Conservation (phyloP, 1,140 invertebrate species). For the Drosophila albomicans region DNA sequence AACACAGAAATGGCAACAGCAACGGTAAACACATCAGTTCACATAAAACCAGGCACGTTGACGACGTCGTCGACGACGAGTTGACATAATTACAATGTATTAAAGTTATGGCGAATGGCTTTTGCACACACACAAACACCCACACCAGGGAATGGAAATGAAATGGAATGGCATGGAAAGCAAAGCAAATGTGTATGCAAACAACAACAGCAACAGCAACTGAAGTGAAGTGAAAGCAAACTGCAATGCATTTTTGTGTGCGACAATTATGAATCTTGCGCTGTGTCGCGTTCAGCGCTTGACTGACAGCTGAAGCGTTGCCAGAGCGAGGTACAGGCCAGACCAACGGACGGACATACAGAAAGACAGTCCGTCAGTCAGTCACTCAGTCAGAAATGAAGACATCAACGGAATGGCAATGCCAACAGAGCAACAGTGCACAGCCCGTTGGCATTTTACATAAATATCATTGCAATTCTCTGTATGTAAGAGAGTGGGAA, state of each 20-base stretch:
- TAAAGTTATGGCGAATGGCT: constrained; percentile 66
- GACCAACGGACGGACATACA: constrained; percentile 10
- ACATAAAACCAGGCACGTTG: constrained; percentile 1
- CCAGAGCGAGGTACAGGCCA: constrained; percentile 39
- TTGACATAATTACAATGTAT: constrained; percentile 80
- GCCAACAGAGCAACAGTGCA: constrained; percentile 15
- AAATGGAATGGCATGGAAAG: constrained; percentile 7
- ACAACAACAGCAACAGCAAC: constrained; percentile 9
- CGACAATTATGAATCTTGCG: constrained; percentile 80
- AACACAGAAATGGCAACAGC: constrained; percentile 13
- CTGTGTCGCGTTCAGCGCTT: constrained; percentile 66
- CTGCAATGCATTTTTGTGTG: constrained; percentile 45
- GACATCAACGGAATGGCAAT: constrained; percentile 56
- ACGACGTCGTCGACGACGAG: constrained; percentile 29
- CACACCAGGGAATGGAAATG: constrained; percentile 24
- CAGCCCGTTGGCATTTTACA: constrained; percentile 56
- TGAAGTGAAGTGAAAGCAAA: background rate
- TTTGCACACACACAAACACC: background rate
- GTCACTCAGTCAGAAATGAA: constrained; percentile 55
- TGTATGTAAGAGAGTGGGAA: background rate
- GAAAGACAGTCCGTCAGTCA: constrained; percentile 41
- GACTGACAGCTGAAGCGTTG: constrained; percentile 74
- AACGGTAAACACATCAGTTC: constrained; percentile 11
- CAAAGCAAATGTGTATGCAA: background rate
- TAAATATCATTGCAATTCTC: constrained; percentile 34